Evolutionary conservation across 2,888 invertebrate genomes (phyloP).

Genomic region (Asteroscopus sphinx): DNA sequence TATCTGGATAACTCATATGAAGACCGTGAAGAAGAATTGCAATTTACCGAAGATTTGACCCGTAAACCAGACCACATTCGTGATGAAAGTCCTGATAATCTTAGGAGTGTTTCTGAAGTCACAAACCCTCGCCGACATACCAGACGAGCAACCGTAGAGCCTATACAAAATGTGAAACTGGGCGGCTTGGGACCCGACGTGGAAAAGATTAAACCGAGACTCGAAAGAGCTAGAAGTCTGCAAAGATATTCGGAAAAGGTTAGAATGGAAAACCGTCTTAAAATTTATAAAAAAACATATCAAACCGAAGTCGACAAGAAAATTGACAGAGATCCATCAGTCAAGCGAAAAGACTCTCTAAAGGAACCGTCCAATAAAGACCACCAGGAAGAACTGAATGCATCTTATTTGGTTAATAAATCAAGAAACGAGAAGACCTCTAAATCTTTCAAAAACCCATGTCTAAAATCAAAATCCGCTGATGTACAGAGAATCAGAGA

Average conservation of each 20-base stretch:
- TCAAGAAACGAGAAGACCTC: constrained; percentile 61
- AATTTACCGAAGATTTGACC: constrained; percentile 60
- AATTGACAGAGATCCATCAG: constrained; percentile 57
- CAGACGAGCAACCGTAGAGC: constrained; percentile 70
- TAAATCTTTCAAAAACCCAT: constrained; percentile 59
- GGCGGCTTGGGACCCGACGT: constrained; percentile 85
- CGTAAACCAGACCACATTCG: constrained; percentile 60
- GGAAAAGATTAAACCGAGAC: constrained; percentile 80
- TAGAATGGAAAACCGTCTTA: constrained; percentile 83
- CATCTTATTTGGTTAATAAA: constrained; percentile 80
- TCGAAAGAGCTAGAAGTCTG: constrained; percentile 84
- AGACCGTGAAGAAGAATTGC: constrained; percentile 70
- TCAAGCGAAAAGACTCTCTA: constrained; percentile 52
- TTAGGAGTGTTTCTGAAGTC: constrained; percentile 81
- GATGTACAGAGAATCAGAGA: constrained; percentile 59
- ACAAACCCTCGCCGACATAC: constrained; percentile 69
- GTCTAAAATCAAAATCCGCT: constrained; percentile 71
- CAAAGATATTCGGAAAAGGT: constrained; percentile 87
- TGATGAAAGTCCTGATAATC: constrained; percentile 64
- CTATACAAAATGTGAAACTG: constrained; percentile 73
- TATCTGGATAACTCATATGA: constrained; percentile 74
- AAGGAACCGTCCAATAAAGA: constrained; percentile 50
- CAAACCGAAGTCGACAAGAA: constrained; percentile 72
- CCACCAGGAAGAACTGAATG: constrained; percentile 52
- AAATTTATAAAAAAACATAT: constrained; percentile 79